phyloP scores from a whole-genome alignment of 2,888 invertebrate genomes.

The Dolichopus griseipennis region DNA sequence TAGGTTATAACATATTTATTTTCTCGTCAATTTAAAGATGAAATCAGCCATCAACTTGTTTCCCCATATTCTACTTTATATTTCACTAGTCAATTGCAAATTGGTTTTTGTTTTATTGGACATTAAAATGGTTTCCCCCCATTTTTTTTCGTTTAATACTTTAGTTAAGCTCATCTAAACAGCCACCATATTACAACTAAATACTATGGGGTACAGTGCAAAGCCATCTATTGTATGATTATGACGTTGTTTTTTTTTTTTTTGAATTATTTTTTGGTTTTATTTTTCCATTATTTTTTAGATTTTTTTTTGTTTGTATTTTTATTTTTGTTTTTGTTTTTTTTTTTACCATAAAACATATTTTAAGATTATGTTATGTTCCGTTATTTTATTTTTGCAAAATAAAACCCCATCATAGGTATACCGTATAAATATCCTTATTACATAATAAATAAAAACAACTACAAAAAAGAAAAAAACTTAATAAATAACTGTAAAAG shows the following conservation, averaged over 20 bases:
- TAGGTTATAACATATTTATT: too few relatives aligned
- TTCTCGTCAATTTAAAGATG: too few relatives aligned
- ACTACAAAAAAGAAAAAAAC: not conserved
- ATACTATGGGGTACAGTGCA: too few relatives aligned
- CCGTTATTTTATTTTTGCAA: not conserved
- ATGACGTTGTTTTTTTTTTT: slow-evolving; percentile 6
- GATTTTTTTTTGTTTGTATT: not conserved
- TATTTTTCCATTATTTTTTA: too few relatives aligned
- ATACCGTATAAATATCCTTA: not conserved
- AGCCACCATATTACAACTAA: too few relatives aligned
- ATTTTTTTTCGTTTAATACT: too few relatives aligned
- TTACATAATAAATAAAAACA: not conserved
- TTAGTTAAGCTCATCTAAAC: too few relatives aligned
- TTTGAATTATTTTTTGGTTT: not conserved
- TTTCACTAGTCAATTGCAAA: not conserved
- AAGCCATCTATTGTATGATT: not conserved
- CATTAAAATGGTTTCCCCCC: not conserved
- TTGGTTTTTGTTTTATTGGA: not conserved
- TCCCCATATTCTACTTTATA: too few relatives aligned
- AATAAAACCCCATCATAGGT: not conserved
- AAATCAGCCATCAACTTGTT: too few relatives aligned
- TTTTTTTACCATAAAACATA: not conserved
- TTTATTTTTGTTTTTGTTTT: not conserved
- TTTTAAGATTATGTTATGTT: not conserved
- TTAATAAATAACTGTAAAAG: not conserved